A percentile compares a stretch with the other conserved stretches of the same genome.
Conservation (phyloP, 35 echinoderm and acorn worm genomes). For the Heliocidaris erythrogramma region DNA sequence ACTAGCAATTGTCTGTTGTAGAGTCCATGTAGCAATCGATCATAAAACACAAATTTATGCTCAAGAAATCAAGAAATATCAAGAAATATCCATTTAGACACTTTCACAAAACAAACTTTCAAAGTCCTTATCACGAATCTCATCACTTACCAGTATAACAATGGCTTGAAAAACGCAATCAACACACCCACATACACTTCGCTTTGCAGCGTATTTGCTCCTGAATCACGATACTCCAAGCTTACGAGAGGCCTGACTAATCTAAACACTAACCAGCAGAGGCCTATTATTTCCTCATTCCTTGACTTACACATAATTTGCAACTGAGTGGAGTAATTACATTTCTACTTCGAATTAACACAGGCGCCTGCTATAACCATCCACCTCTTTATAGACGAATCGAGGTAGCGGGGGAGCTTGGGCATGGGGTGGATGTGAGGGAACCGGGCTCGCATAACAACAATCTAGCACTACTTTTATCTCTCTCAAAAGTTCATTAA, state of each 20-base stretch:
- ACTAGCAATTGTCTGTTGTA: no score
- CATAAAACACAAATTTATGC: background rate
- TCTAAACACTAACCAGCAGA: background rate
- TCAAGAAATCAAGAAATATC: no score
- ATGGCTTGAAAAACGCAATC: background rate
- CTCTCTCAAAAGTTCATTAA: conserved; percentile 29
- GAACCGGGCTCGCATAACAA: background rate
- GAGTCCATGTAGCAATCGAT: background rate
- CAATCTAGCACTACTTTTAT: conserved; percentile 10
- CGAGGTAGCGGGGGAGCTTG: background rate
- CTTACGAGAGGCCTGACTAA: background rate
- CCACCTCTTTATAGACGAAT: background rate
- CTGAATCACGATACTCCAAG: background rate
- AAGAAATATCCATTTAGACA: background rate
- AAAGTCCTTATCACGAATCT: background rate
- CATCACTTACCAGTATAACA: background rate
- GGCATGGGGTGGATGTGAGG: background rate
- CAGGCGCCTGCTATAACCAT: conserved; percentile 8
- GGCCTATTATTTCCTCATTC: background rate
- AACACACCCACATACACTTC: background rate
- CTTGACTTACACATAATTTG: background rate
- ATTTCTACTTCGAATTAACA: conserved; percentile 3
- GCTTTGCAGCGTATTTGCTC: background rate
- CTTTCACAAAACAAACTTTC: background rate
- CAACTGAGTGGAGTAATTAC: conserved; percentile 4